Percentiles rank a stretch among this genome's conserved stretches.
Evolutionary conservation across 2,113 vertebrate genomes (phyloP).

Genomic region (Otocyon megalotis): DNA sequence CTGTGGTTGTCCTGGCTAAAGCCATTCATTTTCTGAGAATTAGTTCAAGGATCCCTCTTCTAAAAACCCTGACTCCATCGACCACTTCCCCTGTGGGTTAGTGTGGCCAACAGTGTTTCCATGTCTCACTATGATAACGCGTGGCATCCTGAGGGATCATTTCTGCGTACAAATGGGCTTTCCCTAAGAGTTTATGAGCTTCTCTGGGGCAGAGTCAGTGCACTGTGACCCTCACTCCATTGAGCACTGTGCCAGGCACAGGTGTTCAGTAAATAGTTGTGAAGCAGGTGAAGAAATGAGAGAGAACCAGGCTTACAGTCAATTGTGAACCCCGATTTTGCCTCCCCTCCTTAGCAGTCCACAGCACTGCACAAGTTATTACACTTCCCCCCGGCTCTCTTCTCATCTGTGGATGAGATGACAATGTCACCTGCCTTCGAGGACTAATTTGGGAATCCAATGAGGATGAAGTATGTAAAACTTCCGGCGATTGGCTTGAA

Average conservation of each 20-base stretch:
- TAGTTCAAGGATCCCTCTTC: background rate
- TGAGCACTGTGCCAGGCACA: background rate
- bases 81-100: accelerated
- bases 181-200: background rate
- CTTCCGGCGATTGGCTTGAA: background rate
- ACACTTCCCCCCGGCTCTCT: background rate
- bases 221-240: background rate
- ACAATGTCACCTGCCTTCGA: background rate
- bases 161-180: background rate
- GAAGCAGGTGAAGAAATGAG: background rate
- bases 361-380: background rate
- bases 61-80: background rate
- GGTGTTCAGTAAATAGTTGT: background rate
- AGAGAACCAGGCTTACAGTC: background rate
- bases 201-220: background rate
- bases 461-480: background rate
- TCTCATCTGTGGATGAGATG: background rate
- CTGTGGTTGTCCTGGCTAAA: background rate
- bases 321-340: background rate
- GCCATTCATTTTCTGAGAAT: background rate
- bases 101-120: background rate
- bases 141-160: background rate
- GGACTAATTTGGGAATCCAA: slow-evolving; percentile 10
- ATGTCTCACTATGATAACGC: accelerated
- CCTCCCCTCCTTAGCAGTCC: background rate